Percentiles rank a stretch among this genome's conserved stretches.
Conservation (phyloP, 2,888 invertebrate genomes). For the Philereme vetulata region DNA sequence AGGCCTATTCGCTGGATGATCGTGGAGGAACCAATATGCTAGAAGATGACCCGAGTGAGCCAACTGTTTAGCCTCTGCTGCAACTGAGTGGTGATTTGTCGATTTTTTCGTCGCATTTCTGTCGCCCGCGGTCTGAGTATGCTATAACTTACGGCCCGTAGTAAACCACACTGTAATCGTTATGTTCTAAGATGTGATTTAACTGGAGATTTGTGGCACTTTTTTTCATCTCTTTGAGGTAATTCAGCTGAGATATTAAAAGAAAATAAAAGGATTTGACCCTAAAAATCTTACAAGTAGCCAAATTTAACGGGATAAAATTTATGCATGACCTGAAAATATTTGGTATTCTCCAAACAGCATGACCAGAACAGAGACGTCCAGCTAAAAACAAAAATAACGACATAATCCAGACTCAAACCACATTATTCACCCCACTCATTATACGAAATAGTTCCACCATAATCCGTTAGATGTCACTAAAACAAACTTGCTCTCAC, state of each 20-base stretch:
- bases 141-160: slow-evolving; percentile 36
- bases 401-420: slow-evolving; percentile 11
- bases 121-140: slow-evolving; percentile 27
- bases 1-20: no score
- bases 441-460: slow-evolving; percentile 23
- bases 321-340: no score
- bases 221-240: background rate
- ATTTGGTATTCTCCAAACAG: no score
- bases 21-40: no score
- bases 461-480: slow-evolving; percentile 37
- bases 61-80: background rate
- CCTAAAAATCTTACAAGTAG: no score
- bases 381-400: slow-evolving; percentile 5
- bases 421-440: slow-evolving; percentile 19
- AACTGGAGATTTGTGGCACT: slow-evolving; percentile 17
- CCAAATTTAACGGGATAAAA: no score
- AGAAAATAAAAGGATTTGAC: no score
- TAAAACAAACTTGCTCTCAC: slow-evolving; percentile 30
- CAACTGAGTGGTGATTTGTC: slow-evolving; percentile 53
- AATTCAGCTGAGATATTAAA: no score
- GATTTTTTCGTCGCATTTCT: slow-evolving; percentile 49
- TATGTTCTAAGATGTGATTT: slow-evolving; percentile 21
- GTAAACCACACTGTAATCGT: slow-evolving; percentile 11
- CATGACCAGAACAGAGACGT: no score
- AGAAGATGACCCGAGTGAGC: background rate